A percentile compares a stretch with the other conserved stretches of the same genome.
Evolutionary conservation across 1,140 invertebrate genomes (phyloP).

Genomic region (Drosophila murphyi): DNA sequence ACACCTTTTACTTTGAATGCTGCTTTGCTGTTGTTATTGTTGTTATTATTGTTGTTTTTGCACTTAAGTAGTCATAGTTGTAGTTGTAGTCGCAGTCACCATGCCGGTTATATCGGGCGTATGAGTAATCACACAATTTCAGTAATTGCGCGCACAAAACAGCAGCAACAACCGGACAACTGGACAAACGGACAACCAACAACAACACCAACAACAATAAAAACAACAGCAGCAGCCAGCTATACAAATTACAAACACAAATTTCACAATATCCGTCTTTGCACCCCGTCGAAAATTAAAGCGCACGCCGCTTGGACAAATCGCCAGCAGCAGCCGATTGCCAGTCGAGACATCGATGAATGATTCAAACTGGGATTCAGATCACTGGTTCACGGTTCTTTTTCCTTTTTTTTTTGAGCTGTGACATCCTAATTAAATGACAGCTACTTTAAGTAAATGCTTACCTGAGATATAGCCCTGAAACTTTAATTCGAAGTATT

Average conservation of each 20-base stretch:
- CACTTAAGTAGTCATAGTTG: constrained; percentile 32
- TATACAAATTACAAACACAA: constrained; percentile 75
- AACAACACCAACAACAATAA: constrained; percentile 34
- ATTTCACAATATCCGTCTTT: constrained; percentile 81
- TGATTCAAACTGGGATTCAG: constrained; percentile 42
- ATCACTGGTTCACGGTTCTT: constrained; percentile 40
- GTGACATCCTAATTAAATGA: constrained; percentile 9
- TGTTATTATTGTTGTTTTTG: constrained; percentile 26
- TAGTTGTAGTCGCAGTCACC: constrained; percentile 33
- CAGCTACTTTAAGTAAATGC: constrained; percentile 9
- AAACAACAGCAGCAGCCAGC: constrained; percentile 47
- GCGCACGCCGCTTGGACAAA: constrained; percentile 68
- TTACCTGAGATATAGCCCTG: not conserved
- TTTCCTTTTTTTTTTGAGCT: constrained; percentile 1
- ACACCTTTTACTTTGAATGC: constrained; percentile 75
- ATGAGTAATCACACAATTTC: constrained; percentile 80
- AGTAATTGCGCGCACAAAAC: constrained; percentile 72
- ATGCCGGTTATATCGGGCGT: constrained; percentile 80
- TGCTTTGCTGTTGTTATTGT: constrained; percentile 42
- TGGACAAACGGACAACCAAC: constrained; percentile 22
- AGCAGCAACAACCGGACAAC: constrained; percentile 49
- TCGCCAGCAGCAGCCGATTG: constrained; percentile 41
- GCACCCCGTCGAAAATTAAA: constrained; percentile 77
- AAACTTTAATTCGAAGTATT: too few relatives aligned
- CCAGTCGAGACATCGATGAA: constrained; percentile 35